Base-by-base conservation (phyloP, 1,140 invertebrate genomes). In the Gonatopus flavifemur region DNA sequence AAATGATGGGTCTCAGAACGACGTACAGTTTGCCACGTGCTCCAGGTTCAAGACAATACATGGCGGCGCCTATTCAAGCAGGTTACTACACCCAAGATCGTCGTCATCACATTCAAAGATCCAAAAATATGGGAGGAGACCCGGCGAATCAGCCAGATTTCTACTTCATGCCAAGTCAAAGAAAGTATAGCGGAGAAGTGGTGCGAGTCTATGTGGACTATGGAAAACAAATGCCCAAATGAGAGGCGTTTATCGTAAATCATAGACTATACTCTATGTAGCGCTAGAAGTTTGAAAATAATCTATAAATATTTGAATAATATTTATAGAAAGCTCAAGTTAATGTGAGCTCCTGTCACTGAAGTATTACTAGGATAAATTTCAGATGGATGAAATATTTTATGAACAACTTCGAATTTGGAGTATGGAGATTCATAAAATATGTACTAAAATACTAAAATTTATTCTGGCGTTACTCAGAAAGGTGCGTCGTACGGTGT, bases 161-260 rank as follows among this genome's bases (percentile, higher is more conserved):
- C 74, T 96, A 95, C 74, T 95, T 95, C 69, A 94, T 95, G 91
- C 93, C 92, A 12, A 93, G 91, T 22, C 93, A 96, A 65, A 77
- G 93, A 39, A 93, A 94, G 71, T 94, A 94, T 76, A 93, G 91
- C 55, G 92, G 92, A 48, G 92, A 94, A 79, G 87, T 93, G 1
- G 90, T 95, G n/a, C 81, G 90, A 53, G 92, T 94, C 4, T 94
- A 91, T 71, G 92, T 94, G 1, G 89, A 93, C 70, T 89, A 91
- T 65, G 71, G 65, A 12, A 76, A 71, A 52, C 70, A 74, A 42
- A 62, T 69, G 48, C 52, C 64, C 20, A 74, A 73, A 45, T 74
- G 16, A n/a, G 5, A 24, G 6, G 30, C 30, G 16, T 39, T 13
- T n/a, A n/a, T n/a, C n/a, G n/a, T n/a, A n/a, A n/a, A n/a, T n/a